Evolutionary conservation across 2,113 vertebrate genomes (phyloP).

Genomic region (Saccopteryx bilineata): DNA sequence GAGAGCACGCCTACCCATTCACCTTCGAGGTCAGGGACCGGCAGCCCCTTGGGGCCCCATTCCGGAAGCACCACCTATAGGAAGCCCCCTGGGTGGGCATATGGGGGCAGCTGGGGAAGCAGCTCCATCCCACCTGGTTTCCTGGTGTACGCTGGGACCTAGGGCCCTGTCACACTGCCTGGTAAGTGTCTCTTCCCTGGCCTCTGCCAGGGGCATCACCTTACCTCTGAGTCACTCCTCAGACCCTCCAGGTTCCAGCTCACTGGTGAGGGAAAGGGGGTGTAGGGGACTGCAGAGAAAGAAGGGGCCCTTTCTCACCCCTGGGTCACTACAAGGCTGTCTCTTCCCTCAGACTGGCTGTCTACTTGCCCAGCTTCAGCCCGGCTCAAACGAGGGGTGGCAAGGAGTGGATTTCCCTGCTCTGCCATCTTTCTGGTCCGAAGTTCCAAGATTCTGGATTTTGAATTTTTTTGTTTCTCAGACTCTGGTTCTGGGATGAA

Average conservation of each 20-base stretch:
- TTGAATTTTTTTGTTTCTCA: background rate
- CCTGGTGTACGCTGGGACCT: background rate
- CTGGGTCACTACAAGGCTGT: background rate
- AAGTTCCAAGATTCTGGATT: background rate
- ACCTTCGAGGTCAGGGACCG: slow-evolving; percentile 92
- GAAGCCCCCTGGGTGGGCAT: background rate
- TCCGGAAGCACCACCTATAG: background rate
- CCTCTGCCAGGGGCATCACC: background rate
- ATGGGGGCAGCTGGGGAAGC: background rate
- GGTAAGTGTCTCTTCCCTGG: slow-evolving; percentile 32
- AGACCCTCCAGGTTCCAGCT: background rate
- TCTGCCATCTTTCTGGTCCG: background rate
- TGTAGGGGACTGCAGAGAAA: background rate
- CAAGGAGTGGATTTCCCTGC: background rate
- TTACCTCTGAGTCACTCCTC: background rate
- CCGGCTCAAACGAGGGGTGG: background rate
- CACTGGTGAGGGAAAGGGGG: background rate
- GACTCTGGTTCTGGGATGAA: background rate
- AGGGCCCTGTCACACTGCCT: background rate
- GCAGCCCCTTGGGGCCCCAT: background rate
- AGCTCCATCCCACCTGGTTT: background rate
- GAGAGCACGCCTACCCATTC: slow-evolving; percentile 96
- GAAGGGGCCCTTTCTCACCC: background rate
- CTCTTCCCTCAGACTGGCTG: background rate
- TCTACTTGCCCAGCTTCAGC: no score